These are phyloP conservation scores for Geophilus truncorum DNA, from an alignment of 2,888 invertebrate species.

Conservation along the genomic window DNA sequence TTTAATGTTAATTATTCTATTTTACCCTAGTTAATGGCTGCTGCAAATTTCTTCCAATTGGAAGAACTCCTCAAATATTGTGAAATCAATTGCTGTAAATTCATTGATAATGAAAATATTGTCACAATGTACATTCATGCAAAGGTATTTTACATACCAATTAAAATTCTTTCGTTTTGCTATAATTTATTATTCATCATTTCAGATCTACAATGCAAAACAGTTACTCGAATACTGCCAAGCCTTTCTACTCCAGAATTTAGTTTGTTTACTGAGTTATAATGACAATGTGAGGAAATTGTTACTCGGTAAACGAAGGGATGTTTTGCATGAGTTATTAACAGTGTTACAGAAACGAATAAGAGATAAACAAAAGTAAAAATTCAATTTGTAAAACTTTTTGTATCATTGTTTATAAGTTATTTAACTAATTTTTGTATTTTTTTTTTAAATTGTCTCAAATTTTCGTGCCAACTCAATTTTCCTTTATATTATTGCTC, in stretches of 20 bases:
- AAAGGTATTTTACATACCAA: constrained; percentile 58
- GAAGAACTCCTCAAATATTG: constrained; percentile 78
- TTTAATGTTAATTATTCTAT: constrained; percentile 22
- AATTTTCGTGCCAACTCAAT: no score
- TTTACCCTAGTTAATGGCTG: constrained; percentile 63
- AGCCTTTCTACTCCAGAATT: constrained; percentile 82
- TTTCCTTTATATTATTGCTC: no score
- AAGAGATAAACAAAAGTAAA: constrained; percentile 38
- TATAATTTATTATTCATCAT: constrained; percentile 39
- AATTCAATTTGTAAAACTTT: background rate
- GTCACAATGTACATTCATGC: constrained; percentile 90
- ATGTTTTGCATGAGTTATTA: constrained; percentile 75
- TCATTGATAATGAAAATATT: constrained; percentile 80
- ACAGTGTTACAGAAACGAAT: constrained; percentile 69
- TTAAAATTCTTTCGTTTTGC: background rate
- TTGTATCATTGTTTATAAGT: background rate
- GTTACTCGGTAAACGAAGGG: constrained; percentile 83
- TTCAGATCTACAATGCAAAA: constrained; percentile 76
- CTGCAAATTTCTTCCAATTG: constrained; percentile 85
- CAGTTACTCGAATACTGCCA: constrained; percentile 84
- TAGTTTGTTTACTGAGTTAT: constrained; percentile 87
- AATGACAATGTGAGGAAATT: constrained; percentile 84
- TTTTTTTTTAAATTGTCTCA: no score
- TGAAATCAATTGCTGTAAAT: constrained; percentile 75
- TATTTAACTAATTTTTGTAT: background rate